A percentile compares a stretch with the other conserved stretches of the same genome.
phyloP scores from a whole-genome alignment of 2,797 vertebrate species.

The Ctenopoma multispine region DNA sequence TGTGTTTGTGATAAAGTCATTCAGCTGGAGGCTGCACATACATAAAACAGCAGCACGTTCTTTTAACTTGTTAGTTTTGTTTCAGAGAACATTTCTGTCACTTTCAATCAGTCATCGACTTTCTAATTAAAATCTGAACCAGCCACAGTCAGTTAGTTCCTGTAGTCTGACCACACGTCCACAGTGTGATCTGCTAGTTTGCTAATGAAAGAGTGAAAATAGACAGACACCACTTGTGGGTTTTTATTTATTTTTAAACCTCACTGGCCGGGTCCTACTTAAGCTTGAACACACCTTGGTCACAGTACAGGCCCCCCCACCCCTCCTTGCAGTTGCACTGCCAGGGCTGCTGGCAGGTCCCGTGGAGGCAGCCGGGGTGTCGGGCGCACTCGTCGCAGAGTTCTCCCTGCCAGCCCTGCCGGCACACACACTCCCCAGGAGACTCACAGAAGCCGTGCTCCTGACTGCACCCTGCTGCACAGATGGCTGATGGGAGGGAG shows the following conservation, averaged over 20 bases:
- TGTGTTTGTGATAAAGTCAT: too few species aligned
- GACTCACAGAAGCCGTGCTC: slow-evolving; percentile 86
- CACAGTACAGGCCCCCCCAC: slow-evolving; percentile 89
- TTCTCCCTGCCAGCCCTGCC: slow-evolving; percentile 88
- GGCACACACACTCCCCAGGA: slow-evolving; percentile 88
- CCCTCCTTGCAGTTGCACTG: slow-evolving; percentile 89
- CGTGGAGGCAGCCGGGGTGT: slow-evolving; percentile 86
- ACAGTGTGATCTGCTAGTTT: too few species aligned
- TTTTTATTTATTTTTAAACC: not conserved
- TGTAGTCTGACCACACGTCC: too few species aligned
- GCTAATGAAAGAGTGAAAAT: too few species aligned
- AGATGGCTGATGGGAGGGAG: slow-evolving; percentile 84
- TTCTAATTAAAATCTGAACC: too few species aligned
- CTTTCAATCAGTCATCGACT: too few species aligned
- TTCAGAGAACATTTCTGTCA: too few species aligned
- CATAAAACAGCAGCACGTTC: too few species aligned
- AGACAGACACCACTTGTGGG: too few species aligned
- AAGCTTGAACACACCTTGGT: slow-evolving; percentile 76
- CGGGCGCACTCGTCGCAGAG: slow-evolving; percentile 86
- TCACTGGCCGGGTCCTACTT: fast-evolving
- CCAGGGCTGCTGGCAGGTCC: slow-evolving; percentile 86
- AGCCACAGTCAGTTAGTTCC: too few species aligned
- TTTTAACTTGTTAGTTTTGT: too few species aligned
- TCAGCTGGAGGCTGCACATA: too few species aligned
- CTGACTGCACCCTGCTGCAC: slow-evolving; percentile 85